phyloP scores from a whole-genome alignment of 2,113 vertebrate species.

The Etheostoma spectabile region DNA sequence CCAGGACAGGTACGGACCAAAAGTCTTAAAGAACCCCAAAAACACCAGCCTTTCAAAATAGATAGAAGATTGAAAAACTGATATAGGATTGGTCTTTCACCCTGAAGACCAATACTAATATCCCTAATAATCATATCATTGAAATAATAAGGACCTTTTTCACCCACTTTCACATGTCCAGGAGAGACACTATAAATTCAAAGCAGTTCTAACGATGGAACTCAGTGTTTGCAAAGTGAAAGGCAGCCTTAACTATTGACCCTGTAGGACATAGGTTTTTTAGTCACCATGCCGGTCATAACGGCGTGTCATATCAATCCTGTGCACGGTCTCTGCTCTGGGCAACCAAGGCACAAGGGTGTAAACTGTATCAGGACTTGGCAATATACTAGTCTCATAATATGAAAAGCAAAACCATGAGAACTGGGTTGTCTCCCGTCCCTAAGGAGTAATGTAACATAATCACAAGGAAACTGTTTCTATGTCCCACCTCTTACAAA shows the following conservation, averaged over 20 bases:
- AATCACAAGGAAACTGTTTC: constrained; percentile 52
- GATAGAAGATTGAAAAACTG: too few species aligned
- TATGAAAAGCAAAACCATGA: constrained; percentile 83
- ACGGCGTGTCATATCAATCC: constrained; percentile 62
- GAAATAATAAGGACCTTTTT: neutral
- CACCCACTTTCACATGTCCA: constrained; percentile 26
- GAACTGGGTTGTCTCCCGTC: constrained; percentile 78
- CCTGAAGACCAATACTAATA: neutral
- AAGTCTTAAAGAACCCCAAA: neutral
- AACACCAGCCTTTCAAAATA: neutral
- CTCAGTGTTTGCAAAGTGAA: constrained; percentile 42
- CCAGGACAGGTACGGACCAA: constrained; percentile 86
- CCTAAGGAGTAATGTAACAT: constrained; percentile 69
- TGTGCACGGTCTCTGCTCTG: constrained; percentile 58
- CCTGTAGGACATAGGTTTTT: constrained; percentile 62
- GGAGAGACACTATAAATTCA: constrained; percentile 17
- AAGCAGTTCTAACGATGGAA: constrained; percentile 45
- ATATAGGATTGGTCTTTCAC: neutral
- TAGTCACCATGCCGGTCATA: constrained; percentile 58
- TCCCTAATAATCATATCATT: neutral
- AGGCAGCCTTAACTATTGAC: constrained; percentile 43
- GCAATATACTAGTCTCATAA: constrained; percentile 49
- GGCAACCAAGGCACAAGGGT: constrained; percentile 33
- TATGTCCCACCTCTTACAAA: constrained; percentile 47
- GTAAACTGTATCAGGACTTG: constrained; percentile 73